phyloP scores from a whole-genome alignment of 2,888 invertebrate genomes.

The Zhengitettix transpicula region DNA sequence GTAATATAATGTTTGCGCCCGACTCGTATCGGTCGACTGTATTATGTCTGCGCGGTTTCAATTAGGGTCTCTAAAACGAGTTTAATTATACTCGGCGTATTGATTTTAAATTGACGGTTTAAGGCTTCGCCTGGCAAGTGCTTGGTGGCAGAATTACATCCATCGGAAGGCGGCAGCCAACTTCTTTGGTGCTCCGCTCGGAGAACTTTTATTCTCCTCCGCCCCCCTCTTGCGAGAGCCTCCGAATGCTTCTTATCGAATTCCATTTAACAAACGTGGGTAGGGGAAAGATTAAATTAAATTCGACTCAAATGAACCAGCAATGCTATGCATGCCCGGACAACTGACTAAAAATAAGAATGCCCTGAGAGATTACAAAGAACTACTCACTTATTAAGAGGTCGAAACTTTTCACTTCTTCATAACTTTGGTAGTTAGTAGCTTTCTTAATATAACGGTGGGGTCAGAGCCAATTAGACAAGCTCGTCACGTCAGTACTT shows the following conservation, averaged over 20 bases:
- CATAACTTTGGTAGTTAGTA: no score
- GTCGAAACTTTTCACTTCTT: no score
- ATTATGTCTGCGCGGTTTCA: constrained; percentile 6
- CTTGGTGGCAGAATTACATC: not conserved
- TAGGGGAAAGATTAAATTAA: constrained; percentile 1
- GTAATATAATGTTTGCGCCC: not conserved
- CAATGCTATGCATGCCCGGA: not conserved
- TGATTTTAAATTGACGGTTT: constrained; percentile 5
- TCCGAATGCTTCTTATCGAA: not conserved
- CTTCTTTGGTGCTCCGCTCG: not conserved
- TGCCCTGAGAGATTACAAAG: no score
- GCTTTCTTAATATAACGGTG: no score
- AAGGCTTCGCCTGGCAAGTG: not conserved
- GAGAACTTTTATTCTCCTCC: not conserved
- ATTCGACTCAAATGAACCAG: not conserved
- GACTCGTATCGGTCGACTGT: not conserved
- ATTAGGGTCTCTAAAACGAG: constrained; percentile 5
- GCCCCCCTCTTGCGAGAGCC: not conserved
- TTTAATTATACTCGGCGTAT: constrained; percentile 8
- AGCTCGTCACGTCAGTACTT: no score
- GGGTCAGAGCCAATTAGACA: no score
- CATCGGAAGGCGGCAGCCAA: not conserved
- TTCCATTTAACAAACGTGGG: constrained; percentile 1
- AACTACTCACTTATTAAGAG: no score
- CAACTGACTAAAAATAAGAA: no score